Base-by-base conservation (phyloP, 2,797 vertebrate genomes). In the Valencia hispanica region DNA sequence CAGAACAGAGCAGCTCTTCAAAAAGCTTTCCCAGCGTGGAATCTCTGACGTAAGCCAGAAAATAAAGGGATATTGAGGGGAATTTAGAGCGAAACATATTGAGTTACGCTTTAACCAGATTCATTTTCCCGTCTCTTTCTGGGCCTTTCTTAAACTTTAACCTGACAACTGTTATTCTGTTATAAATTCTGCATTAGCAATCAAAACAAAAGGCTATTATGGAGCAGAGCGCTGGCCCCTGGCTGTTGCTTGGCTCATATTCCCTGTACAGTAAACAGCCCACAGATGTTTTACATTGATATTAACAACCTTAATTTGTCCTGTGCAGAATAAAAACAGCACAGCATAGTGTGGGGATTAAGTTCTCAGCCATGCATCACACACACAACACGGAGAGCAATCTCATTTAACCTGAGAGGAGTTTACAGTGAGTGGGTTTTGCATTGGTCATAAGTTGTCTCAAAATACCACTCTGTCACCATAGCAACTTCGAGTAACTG, bases 211-310 rank as follows among this genome's bases (percentile, higher is more conserved):
- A 92, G 88, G 75, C 86, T 88, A 87, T 90, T 92, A 89, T 90
- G 88, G 78, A 82, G 87, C 25, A 6, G 53, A 10, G 75, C 9
- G 75, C 74, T 81, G 79, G 89, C 77, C 86, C 74, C 82, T 9
- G 77, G 75, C 89, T 86, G 85, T 84, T 88, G 55, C 86, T 92
- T 90, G 91, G 90, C 86, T 92, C 89, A 82, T 77, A 83, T 92
- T 90, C 85, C 80, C 84, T 51, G 87, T 88, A 88, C 93, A 84
- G 88, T 93, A 92, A 94, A 93, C 91, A 91, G 85, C 88, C 83
- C 90, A 91, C 91, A 94, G 92, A 94, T 94, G 93, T 94, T 93
- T 92, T 88, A 90, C 90, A 94, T 93, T 89, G 91, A 94, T 93
- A 92, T 91, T 91, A 93, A 94, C 85, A 89, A 92, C 87, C 89